Evolutionary conservation across 64 coral and sea anemone genomes (phyloP).

Genomic region (Platygyra sinensis): DNA sequence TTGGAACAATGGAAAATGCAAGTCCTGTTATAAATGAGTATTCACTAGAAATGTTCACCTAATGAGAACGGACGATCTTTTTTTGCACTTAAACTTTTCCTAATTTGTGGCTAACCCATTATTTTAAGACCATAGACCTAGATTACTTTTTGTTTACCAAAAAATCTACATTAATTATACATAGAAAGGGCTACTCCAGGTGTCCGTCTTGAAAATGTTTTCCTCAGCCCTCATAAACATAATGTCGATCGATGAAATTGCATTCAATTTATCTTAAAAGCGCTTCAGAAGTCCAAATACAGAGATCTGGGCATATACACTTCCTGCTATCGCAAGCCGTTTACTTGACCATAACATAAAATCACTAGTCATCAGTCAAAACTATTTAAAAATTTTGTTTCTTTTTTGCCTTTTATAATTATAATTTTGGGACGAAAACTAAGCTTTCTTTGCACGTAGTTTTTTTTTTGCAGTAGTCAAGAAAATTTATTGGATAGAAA

Average conservation of each 20-base stretch:
- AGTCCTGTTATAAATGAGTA: background rate
- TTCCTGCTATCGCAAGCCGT: too few relatives aligned
- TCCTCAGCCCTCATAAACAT: background rate
- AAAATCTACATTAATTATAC: conserved; percentile 12
- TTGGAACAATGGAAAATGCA: background rate
- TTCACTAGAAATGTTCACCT: background rate
- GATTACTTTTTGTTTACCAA: background rate
- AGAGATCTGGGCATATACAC: background rate
- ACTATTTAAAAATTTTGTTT: background rate
- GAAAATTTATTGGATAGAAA: background rate
- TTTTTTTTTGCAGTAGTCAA: background rate
- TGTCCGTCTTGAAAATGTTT: background rate
- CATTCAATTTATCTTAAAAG: background rate
- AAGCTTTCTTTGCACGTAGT: background rate
- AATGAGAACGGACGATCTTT: background rate
- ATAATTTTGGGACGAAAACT: background rate
- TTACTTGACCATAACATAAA: too few relatives aligned
- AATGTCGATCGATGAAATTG: background rate
- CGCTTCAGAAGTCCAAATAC: background rate
- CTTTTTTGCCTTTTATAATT: background rate
- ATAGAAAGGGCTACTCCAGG: background rate
- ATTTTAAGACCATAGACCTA: background rate
- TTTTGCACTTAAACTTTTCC: background rate
- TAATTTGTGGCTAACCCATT: background rate
- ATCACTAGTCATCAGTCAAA: background rate